These are phyloP conservation scores for Ceramica pisi DNA, from an alignment of 2,888 invertebrate genomes.

Conservation along the genomic window DNA sequence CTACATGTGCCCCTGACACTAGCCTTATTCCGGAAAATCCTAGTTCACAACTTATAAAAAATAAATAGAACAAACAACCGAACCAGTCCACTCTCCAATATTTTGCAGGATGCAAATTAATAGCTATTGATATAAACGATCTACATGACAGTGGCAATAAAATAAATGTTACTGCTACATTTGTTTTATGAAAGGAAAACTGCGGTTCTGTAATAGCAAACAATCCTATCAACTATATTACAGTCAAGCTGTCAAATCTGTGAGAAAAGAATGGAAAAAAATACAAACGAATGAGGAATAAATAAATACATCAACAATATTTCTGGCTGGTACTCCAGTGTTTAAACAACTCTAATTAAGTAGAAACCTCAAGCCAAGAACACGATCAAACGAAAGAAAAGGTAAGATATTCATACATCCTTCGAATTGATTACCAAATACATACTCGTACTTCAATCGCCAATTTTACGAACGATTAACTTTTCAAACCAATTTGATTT, in stretches of 20 bases:
- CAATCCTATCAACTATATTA: conserved; percentile 6
- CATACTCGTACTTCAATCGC: conserved; percentile 4
- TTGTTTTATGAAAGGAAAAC: conserved; percentile 28
- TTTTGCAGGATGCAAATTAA: conserved; percentile 17
- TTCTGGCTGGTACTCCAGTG: background rate
- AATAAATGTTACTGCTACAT: conserved; percentile 33
- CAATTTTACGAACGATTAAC: conserved; percentile 12
- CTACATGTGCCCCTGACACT: too few relatives aligned
- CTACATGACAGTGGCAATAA: conserved; percentile 27
- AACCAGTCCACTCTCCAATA: background rate
- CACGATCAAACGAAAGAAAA: conserved; percentile 15
- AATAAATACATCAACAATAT: background rate
- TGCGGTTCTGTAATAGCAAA: conserved; percentile 20
- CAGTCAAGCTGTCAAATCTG: background rate
- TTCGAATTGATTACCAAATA: conserved; percentile 1
- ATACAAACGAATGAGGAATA: background rate
- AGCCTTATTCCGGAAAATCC: background rate
- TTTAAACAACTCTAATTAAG: conserved; percentile 24
- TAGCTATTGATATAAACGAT: conserved; percentile 15
- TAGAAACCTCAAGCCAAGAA: conserved; percentile 15
- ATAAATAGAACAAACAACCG: background rate
- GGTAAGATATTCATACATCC: background rate
- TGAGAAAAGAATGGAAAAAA: background rate
- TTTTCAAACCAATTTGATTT: conserved; percentile 25
- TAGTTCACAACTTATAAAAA: background rate